Conservation (phyloP, 2,113 vertebrate species). For the Eonycteris spelaea region DNA sequence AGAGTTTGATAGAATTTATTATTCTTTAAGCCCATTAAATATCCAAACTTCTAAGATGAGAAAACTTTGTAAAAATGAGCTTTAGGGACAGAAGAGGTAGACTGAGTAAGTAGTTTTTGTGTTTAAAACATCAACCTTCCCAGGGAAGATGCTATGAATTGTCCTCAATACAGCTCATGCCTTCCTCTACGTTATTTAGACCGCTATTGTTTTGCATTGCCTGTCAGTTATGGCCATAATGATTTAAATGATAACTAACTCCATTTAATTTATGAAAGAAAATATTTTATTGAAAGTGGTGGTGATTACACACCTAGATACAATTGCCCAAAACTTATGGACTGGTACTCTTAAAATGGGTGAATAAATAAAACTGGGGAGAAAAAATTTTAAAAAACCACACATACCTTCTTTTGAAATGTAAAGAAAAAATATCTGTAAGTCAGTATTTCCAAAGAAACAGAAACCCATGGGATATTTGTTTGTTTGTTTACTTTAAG, state of each 20-base stretch:
- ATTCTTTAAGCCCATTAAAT: neutral
- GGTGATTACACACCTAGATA: neutral
- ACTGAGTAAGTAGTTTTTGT: neutral
- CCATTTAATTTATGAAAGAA: neutral
- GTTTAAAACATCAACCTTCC: neutral
- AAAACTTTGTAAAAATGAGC: neutral
- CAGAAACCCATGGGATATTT: neutral
- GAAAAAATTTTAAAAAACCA: neutral
- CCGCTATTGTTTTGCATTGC: neutral
- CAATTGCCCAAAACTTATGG: neutral
- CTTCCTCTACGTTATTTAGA: neutral
- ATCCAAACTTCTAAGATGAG: neutral
- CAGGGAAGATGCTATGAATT: neutral
- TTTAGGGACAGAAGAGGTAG: neutral
- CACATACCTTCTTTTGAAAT: neutral
- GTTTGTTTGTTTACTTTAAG: neutral
- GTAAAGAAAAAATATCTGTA: neutral
- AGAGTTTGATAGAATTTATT: neutral
- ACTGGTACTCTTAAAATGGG: neutral
- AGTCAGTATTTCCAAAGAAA: neutral
- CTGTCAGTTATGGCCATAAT: neutral
- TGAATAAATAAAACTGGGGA: neutral
- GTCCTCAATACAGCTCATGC: no score
- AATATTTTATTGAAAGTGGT: neutral
- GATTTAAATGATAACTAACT: neutral